Percentiles rank a stretch among this genome's conserved stretches.
These are phyloP conservation scores for Pyrgilauda ruficollis DNA, from an alignment of 2,113 vertebrate genomes.

Conservation along the genomic window DNA sequence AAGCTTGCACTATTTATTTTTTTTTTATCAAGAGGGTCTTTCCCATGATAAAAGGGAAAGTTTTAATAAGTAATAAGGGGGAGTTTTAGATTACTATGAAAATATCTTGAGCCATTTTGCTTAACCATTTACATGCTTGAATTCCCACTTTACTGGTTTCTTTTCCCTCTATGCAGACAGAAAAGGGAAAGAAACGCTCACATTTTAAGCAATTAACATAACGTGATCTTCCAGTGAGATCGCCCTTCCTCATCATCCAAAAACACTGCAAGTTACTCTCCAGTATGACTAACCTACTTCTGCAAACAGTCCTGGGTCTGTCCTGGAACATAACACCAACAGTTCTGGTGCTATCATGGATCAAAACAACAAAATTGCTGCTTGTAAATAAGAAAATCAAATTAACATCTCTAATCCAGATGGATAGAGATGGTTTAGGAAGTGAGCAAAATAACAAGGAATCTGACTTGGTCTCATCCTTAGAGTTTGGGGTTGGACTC, in stretches of 20 bases:
- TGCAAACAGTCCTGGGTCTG: background rate
- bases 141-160: background rate
- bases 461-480: background rate
- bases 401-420: background rate
- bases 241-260: background rate
- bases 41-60: background rate
- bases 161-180: background rate
- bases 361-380: background rate
- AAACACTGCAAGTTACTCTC: background rate
- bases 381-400: background rate
- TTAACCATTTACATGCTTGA: background rate
- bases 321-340: background rate
- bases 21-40: background rate
- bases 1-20: background rate
- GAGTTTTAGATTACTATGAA: background rate
- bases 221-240: slow-evolving; percentile 1
- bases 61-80: background rate
- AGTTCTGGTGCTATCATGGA: background rate
- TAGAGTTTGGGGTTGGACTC: background rate
- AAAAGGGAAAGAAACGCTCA: background rate
- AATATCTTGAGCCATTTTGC: background rate
- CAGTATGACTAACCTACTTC: background rate
- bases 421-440: background rate
- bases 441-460: background rate
- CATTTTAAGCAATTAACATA: background rate